A percentile compares a stretch with the other conserved stretches of the same genome.
These are phyloP conservation scores for Rotaria sp. DNA, from an alignment of 2,888 invertebrate genomes.

Conservation along the genomic window DNA sequence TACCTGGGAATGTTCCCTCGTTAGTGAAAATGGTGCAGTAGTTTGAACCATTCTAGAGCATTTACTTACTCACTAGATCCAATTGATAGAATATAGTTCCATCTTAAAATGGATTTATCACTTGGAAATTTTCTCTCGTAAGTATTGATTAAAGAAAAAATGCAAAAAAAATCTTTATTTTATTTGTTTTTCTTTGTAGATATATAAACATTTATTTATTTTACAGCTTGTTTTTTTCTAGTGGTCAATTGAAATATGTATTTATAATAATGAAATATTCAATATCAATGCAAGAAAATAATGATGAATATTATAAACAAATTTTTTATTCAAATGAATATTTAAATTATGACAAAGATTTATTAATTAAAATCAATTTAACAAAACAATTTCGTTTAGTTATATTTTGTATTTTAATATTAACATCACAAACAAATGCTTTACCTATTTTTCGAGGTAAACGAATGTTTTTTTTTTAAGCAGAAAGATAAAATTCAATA, in stretches of 20 bases:
- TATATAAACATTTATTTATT: background rate
- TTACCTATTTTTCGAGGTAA: background rate
- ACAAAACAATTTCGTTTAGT: background rate
- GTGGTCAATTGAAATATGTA: background rate
- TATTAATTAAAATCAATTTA: background rate
- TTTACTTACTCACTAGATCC: too few relatives aligned
- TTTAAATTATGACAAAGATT: background rate
- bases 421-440: background rate
- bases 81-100: too few relatives aligned
- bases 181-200: too few relatives aligned
- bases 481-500: too few relatives aligned
- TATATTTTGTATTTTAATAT: background rate
- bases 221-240: background rate
- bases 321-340: background rate
- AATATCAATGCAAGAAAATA: background rate
- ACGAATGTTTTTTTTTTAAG: background rate
- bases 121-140: too few relatives aligned
- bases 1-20: too few relatives aligned
- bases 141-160: too few relatives aligned
- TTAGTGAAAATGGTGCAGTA: too few relatives aligned
- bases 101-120: too few relatives aligned
- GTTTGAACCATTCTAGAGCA: too few relatives aligned
- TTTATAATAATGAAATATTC: background rate
- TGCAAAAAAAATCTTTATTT: too few relatives aligned
- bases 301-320: background rate